Evolutionary conservation across 2,888 invertebrate species (phyloP).

Genomic region (Sussaba pulchella): DNA sequence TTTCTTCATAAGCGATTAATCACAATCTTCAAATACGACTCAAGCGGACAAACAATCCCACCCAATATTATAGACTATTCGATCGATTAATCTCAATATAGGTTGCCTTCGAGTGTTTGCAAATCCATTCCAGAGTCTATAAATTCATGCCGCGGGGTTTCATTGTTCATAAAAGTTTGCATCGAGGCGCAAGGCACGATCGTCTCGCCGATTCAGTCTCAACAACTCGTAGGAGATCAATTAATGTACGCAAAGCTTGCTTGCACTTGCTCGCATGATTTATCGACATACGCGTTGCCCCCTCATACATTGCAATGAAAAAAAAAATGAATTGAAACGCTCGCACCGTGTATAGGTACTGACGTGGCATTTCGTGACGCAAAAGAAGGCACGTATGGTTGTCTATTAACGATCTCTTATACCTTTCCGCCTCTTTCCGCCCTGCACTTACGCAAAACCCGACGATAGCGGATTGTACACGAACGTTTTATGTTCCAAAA

Average conservation of each 20-base stretch:
- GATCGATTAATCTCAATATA: not conserved
- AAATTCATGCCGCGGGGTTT: not conserved
- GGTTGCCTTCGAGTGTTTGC: not conserved
- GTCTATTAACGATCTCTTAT: constrained; percentile 14
- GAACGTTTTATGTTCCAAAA: constrained; percentile 22
- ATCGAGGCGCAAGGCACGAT: not conserved
- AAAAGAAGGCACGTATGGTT: constrained; percentile 19
- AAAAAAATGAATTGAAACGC: not conserved
- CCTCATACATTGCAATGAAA: not conserved
- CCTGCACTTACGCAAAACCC: constrained; percentile 25
- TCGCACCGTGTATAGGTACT: not conserved
- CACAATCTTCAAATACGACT: constrained; percentile 7
- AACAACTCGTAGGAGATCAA: constrained; percentile 11
- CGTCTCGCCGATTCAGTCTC: constrained; percentile 11
- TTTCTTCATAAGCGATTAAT: constrained; percentile 2
- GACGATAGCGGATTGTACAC: constrained; percentile 35
- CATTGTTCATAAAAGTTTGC: not conserved
- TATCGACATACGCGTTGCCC: constrained; percentile 5
- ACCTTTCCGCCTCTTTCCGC: not conserved
- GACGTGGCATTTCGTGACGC: constrained; percentile 7
- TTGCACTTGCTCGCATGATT: constrained; percentile 1
- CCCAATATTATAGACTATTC: not conserved
- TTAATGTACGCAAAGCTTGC: constrained; percentile 13
- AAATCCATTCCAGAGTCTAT: constrained; percentile 3
- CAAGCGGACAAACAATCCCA: not conserved